A percentile compares a stretch with the other conserved stretches of the same genome.
Conservation (phyloP, 2,113 vertebrate species). For the Thomomys bottae region DNA sequence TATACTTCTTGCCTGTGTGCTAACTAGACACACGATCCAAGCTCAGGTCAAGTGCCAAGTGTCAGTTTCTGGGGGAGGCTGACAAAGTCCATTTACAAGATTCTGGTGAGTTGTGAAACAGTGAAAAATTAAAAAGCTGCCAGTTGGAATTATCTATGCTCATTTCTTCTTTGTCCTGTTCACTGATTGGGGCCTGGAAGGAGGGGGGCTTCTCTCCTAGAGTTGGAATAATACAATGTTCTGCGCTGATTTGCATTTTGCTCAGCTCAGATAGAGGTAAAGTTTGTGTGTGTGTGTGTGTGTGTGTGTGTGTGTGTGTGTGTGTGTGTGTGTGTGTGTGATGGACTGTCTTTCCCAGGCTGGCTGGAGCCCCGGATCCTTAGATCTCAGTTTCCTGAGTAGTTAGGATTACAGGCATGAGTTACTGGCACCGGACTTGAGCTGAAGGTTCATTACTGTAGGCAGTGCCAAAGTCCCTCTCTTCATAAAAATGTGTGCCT, state of each 20-base stretch:
- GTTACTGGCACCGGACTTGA: too few species aligned
- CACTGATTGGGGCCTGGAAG: neutral
- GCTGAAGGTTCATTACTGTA: neutral
- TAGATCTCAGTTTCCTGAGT: too few species aligned
- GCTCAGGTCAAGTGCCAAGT: neutral
- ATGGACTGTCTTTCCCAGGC: too few species aligned
- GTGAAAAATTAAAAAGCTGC: neutral
- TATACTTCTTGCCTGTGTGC: neutral
- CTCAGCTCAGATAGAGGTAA: neutral
- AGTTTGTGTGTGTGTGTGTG: neutral
- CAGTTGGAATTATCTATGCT: neutral
- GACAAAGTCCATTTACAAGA: neutral
- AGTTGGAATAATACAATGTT: neutral
- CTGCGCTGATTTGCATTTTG: rapidly evolving
- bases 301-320: too few species aligned
- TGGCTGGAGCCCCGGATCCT: too few species aligned
- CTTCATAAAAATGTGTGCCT: neutral
- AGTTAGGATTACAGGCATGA: too few species aligned
- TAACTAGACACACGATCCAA: neutral
- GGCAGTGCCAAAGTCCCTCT: neutral
- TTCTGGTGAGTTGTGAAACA: neutral
- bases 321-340: too few species aligned
- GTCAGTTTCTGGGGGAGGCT: neutral
- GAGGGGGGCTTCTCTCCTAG: neutral
- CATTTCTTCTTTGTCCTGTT: neutral